These are phyloP conservation scores for Sesamia nonagrioides DNA, from an alignment of 1,140 invertebrate species.

Conservation along the genomic window DNA sequence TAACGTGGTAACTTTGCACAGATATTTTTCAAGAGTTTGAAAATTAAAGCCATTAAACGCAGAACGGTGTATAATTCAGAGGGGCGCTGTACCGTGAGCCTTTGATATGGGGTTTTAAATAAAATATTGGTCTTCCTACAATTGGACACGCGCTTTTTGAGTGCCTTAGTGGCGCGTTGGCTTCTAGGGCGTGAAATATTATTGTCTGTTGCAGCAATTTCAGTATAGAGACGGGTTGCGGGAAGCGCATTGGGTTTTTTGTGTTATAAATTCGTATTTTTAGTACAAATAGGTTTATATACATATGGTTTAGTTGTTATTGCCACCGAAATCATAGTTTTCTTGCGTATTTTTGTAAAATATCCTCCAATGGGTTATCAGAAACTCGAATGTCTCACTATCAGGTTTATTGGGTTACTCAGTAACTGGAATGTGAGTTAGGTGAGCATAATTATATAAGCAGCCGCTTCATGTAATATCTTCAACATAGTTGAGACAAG, in stretches of 20 bases:
- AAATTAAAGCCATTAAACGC: constrained; percentile 65
- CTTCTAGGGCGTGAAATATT: background rate
- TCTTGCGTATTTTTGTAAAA: too few relatives aligned
- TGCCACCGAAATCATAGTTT: too few relatives aligned
- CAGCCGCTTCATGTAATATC: too few relatives aligned
- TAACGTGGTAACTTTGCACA: constrained; percentile 57
- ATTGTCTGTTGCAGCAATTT: background rate
- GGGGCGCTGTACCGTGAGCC: constrained; percentile 48
- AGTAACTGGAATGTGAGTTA: too few relatives aligned
- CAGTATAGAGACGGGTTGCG: background rate
- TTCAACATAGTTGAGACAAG: too few relatives aligned
- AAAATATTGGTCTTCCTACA: constrained; percentile 55
- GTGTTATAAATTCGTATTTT: too few relatives aligned
- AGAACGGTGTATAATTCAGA: constrained; percentile 61
- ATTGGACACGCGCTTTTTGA: constrained; percentile 44
- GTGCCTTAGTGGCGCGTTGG: background rate
- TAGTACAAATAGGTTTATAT: background rate
- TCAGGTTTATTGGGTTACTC: too few relatives aligned
- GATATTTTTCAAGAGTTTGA: constrained; percentile 63
- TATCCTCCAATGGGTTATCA: too few relatives aligned
- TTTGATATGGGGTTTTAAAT: constrained; percentile 63
- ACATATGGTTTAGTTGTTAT: background rate
- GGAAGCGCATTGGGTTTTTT: background rate
- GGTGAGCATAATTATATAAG: too few relatives aligned
- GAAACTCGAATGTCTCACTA: too few relatives aligned